Base-by-base conservation (phyloP, 2,113 vertebrate genomes). In the Emberiza fucata region DNA sequence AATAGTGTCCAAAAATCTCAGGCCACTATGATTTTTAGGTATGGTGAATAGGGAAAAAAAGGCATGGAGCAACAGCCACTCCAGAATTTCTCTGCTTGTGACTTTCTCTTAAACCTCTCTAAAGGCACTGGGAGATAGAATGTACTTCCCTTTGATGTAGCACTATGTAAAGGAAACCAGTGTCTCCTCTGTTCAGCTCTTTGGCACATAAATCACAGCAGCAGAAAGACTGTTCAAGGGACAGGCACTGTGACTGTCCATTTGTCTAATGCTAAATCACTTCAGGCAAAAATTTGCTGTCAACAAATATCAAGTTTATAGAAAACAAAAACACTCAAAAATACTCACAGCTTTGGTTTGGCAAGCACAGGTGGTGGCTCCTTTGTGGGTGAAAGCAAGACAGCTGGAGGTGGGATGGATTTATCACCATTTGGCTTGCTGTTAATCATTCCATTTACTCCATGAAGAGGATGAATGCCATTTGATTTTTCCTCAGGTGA, bases 321-420 rank as follows among this genome's bases (percentile, higher is more conserved):
- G 57, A 63, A 93, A 91, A 61, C 22, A 83, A 94, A 91, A 65
- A 72, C 80, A 61, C 1, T 48, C 33, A 25, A 57, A 70, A 95
- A 54, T 97, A 99, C 99, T 99, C 98, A 99, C 99, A 99, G 98
- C 97, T 99, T 99, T 48, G 99, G 99, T 89, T 99, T 99, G 92
- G 98, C 98, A 65, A 99, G 98, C 90, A 99, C 97, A 5, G 99
- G 99, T 28, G 98, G 99, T 35, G 98, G 98, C 2, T 99, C 98
- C 97, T 98, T 99, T 23, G 92, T 97, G 23, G 98, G 98, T 39
- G 98, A 98, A 85, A 98, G 98, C 81, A 98, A 97, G 94, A 59
- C 83, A 88, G 82, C 65, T 84, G 97, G 81, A 80, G 97, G 40
- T 39, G 97, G 95, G 61, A 60, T 75, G 84, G 97, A 95, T 64